phyloP scores from a whole-genome alignment of 1,140 invertebrate genomes.

The Charaxes varanes region DNA sequence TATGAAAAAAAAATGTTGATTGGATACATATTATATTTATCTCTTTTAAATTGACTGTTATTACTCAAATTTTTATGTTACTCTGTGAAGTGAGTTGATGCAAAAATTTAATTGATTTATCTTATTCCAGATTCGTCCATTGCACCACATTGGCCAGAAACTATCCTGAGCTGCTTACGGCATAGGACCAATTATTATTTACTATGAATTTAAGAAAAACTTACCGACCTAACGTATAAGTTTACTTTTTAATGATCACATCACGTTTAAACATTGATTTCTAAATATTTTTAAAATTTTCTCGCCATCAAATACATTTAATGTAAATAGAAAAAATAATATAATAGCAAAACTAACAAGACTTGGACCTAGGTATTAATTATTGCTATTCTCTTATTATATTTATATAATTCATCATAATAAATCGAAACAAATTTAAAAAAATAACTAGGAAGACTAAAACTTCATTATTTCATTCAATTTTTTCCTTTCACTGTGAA shows the following conservation, averaged over 20 bases:
- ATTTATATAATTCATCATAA: not conserved
- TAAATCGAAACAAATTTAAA: constrained; percentile 7
- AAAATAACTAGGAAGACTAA: constrained; percentile 3
- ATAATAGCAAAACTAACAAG: not conserved
- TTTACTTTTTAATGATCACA: not conserved
- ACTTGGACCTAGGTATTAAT: not conserved
- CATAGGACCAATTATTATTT: constrained; percentile 13
- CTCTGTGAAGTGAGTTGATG: too few relatives aligned
- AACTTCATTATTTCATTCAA: not conserved
- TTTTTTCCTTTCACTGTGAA: constrained; percentile 1
- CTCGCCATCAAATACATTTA: not conserved
- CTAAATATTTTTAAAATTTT: not conserved
- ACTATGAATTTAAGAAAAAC: not conserved
- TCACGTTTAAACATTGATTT: not conserved
- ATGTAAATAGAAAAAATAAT: constrained; percentile 1
- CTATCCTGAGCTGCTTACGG: constrained; percentile 1
- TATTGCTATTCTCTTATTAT: not conserved
- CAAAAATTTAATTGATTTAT: too few relatives aligned
- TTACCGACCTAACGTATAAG: not conserved
- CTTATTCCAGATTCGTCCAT: too few relatives aligned
- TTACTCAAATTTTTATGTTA: too few relatives aligned
- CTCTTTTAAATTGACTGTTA: too few relatives aligned
- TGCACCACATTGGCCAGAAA: constrained; percentile 1
- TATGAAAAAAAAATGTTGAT: not conserved
- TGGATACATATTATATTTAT: too few relatives aligned